phyloP scores from a whole-genome alignment of 1,140 invertebrate species.

The Pachypsylla venusta region DNA sequence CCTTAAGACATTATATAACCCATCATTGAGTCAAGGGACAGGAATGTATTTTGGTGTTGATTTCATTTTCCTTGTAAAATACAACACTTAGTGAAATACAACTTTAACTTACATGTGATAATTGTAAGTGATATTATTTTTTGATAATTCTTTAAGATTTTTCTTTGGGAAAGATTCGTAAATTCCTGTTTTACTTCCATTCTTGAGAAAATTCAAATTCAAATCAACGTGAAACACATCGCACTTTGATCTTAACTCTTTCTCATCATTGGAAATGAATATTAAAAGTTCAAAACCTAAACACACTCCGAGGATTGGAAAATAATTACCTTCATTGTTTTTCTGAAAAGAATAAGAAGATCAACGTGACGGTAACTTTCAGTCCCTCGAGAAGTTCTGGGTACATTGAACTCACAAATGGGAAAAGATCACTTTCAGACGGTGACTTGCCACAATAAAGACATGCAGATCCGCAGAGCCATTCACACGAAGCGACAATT shows the following conservation, averaged over 20 bases:
- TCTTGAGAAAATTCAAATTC: constrained; percentile 16
- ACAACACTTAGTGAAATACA: too few species aligned
- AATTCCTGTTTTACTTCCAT: neutral
- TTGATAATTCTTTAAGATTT: neutral
- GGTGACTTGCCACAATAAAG: too few species aligned
- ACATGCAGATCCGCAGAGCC: too few species aligned
- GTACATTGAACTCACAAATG: too few species aligned
- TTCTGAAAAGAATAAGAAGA: constrained; percentile 25
- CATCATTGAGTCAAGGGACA: too few species aligned
- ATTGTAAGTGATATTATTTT: neutral
- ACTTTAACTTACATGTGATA: constrained; percentile 7
- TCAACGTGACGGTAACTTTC: too few species aligned
- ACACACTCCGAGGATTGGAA: constrained; percentile 75
- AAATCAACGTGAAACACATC: constrained; percentile 14
- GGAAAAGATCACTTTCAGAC: too few species aligned
- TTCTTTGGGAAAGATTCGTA: constrained; percentile 1
- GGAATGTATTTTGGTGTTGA: too few species aligned
- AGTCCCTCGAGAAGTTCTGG: too few species aligned
- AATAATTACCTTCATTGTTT: constrained; percentile 53
- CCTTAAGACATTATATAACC: too few species aligned
- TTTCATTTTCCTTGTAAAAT: too few species aligned
- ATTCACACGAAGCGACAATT: too few species aligned
- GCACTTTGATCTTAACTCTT: constrained; percentile 14
- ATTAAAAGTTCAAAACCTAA: constrained; percentile 69
- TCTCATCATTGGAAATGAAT: constrained; percentile 35